Conservation (phyloP, 2,113 vertebrate species). For the Spheniscus mendiculus region DNA sequence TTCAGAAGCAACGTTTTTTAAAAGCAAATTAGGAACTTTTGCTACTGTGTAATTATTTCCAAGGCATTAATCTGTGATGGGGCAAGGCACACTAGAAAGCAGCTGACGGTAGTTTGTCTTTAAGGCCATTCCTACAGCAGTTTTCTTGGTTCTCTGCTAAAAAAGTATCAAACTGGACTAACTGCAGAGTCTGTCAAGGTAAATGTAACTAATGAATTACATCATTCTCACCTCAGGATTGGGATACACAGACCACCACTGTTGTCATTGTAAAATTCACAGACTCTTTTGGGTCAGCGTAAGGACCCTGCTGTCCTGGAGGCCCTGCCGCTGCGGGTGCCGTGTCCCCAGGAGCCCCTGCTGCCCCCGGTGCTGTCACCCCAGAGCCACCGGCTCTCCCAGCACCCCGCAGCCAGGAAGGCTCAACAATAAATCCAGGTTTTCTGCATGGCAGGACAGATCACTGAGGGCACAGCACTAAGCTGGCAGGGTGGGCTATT, state of each 20-base stretch:
- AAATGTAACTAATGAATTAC: neutral
- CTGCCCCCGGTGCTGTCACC: neutral
- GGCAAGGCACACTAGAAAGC: neutral
- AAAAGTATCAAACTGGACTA: neutral
- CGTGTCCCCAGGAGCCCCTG: neutral
- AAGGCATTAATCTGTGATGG: neutral
- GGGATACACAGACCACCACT: neutral
- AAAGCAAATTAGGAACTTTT: neutral
- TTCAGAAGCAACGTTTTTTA: neutral
- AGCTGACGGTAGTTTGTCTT: neutral
- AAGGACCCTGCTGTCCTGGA: neutral
- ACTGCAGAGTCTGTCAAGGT: neutral
- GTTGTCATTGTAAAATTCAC: neutral
- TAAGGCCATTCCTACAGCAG: neutral
- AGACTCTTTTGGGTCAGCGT: neutral
- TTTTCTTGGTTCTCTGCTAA: neutral
- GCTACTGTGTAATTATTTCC: neutral
- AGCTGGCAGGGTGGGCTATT: neutral
- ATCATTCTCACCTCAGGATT: neutral
- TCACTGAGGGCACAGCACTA: neutral
- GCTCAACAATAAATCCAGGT: neutral
- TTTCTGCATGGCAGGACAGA: neutral
- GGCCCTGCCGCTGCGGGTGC: neutral
- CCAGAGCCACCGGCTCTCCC: neutral
- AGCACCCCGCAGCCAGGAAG: neutral